Evolutionary conservation across 2,113 vertebrate genomes (phyloP), one percentile per base, ranked within the genome.

Genomic region (Tretioscincus oriximinensis): DNA sequence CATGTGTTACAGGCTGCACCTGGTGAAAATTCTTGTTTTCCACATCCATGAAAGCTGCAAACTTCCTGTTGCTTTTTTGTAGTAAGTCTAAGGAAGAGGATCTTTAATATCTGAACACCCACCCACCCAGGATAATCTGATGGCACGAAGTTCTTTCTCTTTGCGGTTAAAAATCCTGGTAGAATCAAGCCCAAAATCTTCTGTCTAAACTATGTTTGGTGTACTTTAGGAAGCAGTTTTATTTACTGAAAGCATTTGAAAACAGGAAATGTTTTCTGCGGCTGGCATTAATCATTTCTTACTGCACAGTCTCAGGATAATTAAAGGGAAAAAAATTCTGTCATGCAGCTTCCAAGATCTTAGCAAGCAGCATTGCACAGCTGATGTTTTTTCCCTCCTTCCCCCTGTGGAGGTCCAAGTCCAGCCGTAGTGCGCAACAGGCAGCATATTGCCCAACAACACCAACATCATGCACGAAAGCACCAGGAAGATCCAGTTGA

Each of bases 261-360:
- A 84, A 83, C 69, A 87, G 88, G 89, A 93, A 90, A 80, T 78
- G 71, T 81, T 90, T 85, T n/a, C 24, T 86, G 86, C 80, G 76
- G 88, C 85, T 88, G 84, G 84, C 85, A 92, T 93, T 90, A 90
- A 79, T 93, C 90, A 89, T 88, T 51, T 76, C 77, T 89, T 92
- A 86, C 77, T 35, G 74, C 47, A 64, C 18, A 90, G 88, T 18
- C 84, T 87, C 73, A 14, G 84, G 86, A 84, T 5, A 93, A 92
- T 86, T 87, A 90, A 88, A 82, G 35, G 35, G 5, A 41, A 86
- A 70, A 89, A 84, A 24, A 18, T 84, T 80, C 76, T 29, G 80
- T 54, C 87, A 41, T 49, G 74, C 21, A 85, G 85, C 81, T 89
- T 84, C 77, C 76, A 89, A 83, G 73, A 87, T 73, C 58, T 58